phyloP scores from a whole-genome alignment of 2,797 vertebrate genomes.

The Acrocephalus scirpaceus region DNA sequence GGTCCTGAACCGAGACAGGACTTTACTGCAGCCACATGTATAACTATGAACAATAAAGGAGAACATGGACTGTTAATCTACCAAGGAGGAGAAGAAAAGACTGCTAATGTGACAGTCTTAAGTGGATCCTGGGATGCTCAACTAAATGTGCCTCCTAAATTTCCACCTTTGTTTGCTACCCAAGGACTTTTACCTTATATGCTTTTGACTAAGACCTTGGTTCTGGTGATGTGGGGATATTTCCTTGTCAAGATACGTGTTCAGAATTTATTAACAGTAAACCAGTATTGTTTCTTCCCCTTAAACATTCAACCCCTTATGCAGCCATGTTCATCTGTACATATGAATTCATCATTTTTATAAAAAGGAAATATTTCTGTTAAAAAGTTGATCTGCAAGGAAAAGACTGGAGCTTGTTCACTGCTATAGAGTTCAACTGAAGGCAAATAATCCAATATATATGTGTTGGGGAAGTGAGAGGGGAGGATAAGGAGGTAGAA shows the following conservation, averaged over 20 bases:
- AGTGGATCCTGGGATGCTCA: not conserved
- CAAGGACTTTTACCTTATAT: not conserved
- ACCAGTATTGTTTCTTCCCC: not conserved
- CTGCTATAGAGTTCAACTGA: slow-evolving; percentile 63
- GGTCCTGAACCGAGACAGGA: not conserved
- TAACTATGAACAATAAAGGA: not conserved
- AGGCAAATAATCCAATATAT: slow-evolving; percentile 64
- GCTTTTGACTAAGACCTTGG: not conserved
- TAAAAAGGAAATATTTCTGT: slow-evolving; percentile 14
- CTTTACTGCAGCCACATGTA: not conserved
- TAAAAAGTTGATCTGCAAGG: slow-evolving; percentile 14
- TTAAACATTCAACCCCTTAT: not conserved
- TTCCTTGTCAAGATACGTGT: not conserved
- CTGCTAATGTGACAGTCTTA: not conserved
- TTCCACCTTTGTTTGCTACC: not conserved
- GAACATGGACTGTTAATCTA: not conserved
- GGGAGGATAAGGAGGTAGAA: not conserved
- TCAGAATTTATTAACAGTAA: not conserved
- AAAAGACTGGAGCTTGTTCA: not conserved
- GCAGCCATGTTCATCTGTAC: not conserved
- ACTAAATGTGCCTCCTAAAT: not conserved
- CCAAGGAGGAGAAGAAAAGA: not conserved
- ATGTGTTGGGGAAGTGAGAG: not conserved
- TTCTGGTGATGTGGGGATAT: not conserved
- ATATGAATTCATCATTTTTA: slow-evolving; percentile 32